A percentile compares a stretch with the other conserved stretches of the same genome.
Conservation (phyloP, 1,140 invertebrate genomes). For the Papilio helenus region DNA sequence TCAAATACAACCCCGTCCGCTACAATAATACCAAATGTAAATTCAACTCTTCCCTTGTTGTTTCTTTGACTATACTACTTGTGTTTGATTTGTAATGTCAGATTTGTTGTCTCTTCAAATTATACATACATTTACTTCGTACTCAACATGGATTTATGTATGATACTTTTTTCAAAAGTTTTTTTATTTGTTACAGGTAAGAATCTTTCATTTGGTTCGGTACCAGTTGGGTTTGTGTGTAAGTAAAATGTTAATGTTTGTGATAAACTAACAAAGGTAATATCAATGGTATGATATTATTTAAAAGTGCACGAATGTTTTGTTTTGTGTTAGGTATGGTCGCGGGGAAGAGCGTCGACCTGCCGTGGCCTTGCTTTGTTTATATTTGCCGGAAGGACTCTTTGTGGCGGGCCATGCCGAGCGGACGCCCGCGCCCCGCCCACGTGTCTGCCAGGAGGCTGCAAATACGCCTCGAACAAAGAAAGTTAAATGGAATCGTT, state of each 20-base stretch:
- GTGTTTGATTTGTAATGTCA: background rate
- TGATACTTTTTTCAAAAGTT: background rate
- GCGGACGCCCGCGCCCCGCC: background rate
- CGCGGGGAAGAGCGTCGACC: background rate
- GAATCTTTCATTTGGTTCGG: background rate
- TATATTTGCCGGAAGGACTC: background rate
- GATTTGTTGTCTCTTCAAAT: background rate
- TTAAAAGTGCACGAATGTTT: background rate
- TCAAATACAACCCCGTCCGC: slow-evolving; percentile 6
- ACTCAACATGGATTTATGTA: background rate
- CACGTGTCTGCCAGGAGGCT: background rate
- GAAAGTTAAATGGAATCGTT: background rate
- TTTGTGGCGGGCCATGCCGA: background rate
- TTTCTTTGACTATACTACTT: background rate
- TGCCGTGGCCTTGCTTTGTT: background rate
- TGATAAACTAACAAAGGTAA: background rate
- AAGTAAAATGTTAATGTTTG: background rate
- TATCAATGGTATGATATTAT: background rate
- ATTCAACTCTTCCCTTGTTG: background rate
- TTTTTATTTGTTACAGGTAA: slow-evolving; percentile 17
- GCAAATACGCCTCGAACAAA: slow-evolving; percentile 8
- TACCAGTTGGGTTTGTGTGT: background rate
- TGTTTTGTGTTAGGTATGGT: background rate
- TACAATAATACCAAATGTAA: slow-evolving; percentile 4
- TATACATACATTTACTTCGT: background rate